phyloP scores from a whole-genome alignment of 35 echinoderm and acorn worm species.

The Chiridota heheva region DNA sequence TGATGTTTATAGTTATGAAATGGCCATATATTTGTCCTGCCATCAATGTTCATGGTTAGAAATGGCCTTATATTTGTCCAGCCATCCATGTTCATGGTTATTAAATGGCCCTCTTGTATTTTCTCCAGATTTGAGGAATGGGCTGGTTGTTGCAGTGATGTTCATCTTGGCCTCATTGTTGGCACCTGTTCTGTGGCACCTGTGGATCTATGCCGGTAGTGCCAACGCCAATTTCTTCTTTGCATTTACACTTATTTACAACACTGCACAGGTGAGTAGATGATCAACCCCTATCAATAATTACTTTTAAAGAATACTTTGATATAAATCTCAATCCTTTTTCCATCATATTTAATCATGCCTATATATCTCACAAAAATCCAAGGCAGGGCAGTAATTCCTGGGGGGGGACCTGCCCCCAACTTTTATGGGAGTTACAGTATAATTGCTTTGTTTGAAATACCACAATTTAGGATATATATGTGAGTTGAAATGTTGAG shows the following conservation, averaged over 20 bases:
- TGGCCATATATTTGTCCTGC: no score
- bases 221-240: constrained; percentile 99
- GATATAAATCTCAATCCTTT: neutral
- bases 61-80: no score
- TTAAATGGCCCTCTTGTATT: no score
- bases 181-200: constrained; percentile 85
- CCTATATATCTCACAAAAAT: neutral
- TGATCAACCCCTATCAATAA: neutral
- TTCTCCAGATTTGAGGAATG: constrained; percentile 93
- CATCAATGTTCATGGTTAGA: no score
- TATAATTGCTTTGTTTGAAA: neutral
- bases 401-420: neutral
- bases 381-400: neutral
- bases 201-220: constrained; percentile 98
- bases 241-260: constrained; percentile 95
- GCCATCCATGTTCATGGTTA: no score
- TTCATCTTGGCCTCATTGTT: constrained; percentile 71
- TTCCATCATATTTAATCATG: neutral
- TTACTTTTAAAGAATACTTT: neutral
- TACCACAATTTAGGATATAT: no score
- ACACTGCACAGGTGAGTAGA: constrained; percentile 81
- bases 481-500: no score
- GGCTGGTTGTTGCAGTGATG: constrained; percentile 88
- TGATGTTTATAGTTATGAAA: no score
- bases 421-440: neutral